These are phyloP conservation scores for Athetis lepigone DNA, from an alignment of 2,888 invertebrate species.

Conservation along the genomic window DNA sequence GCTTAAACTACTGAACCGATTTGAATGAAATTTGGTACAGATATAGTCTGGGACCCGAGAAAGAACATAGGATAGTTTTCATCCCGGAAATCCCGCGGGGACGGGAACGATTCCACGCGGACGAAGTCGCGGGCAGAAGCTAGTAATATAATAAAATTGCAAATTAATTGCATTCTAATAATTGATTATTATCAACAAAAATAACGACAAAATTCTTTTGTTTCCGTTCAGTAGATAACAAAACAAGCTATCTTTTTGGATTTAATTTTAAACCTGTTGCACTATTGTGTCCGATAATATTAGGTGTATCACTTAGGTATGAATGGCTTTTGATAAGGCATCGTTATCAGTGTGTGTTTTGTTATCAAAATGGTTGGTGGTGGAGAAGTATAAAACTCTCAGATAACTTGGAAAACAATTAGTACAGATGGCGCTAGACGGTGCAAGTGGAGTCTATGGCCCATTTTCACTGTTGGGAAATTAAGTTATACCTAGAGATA, in stretches of 20 bases:
- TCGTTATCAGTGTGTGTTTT: constrained; percentile 34
- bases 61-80: too few relatives aligned
- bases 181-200: constrained; percentile 9
- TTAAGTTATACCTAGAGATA: too few relatives aligned
- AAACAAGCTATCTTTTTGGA: constrained; percentile 8
- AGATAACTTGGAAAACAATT: neutral
- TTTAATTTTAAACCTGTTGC: constrained; percentile 10
- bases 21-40: too few relatives aligned
- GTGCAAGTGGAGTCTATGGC: too few relatives aligned
- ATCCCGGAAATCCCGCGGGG: too few relatives aligned
- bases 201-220: constrained; percentile 36
- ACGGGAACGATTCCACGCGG: too few relatives aligned
- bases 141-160: too few relatives aligned
- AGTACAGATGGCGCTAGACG: neutral
- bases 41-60: too few relatives aligned
- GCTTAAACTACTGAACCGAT: too few relatives aligned
- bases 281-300: constrained; percentile 31
- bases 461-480: too few relatives aligned
- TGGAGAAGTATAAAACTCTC: constrained; percentile 16
- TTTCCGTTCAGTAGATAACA: constrained; percentile 25
- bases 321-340: constrained; percentile 21
- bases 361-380: constrained; percentile 34
- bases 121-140: too few relatives aligned
- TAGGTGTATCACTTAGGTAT: neutral
- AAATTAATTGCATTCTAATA: too few relatives aligned